These are phyloP conservation scores for Lycodopsis pacificus DNA, from an alignment of 2,797 vertebrate genomes.

Conservation along the genomic window DNA sequence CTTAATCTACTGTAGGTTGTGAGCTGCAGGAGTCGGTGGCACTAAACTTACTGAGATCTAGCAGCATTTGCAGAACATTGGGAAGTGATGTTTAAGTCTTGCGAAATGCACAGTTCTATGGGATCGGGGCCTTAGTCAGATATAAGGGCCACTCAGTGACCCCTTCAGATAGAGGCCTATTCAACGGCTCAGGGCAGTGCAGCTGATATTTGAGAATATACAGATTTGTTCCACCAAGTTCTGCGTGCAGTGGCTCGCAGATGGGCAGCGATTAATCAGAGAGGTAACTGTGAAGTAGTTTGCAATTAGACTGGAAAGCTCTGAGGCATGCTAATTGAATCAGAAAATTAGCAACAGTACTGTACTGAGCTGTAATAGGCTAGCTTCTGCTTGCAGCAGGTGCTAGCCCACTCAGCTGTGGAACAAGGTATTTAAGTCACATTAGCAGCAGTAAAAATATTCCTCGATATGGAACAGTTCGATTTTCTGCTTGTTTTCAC, in stretches of 20 bases:
- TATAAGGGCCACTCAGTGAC: slow-evolving; percentile 13
- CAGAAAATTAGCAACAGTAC: slow-evolving; percentile 99
- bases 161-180: slow-evolving; percentile 74
- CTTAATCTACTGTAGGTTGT: neutral
- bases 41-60: neutral
- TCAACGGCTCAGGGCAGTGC: slow-evolving; percentile 82
- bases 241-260: slow-evolving; percentile 92
- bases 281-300: slow-evolving; percentile 99
- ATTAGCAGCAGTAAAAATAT: slow-evolving; percentile 99
- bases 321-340: slow-evolving; percentile 99
- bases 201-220: slow-evolving; percentile 89
- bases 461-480: slow-evolving; percentile 98
- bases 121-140: slow-evolving; percentile 8
- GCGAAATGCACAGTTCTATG: neutral
- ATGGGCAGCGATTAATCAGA: slow-evolving; percentile 99
- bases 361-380: slow-evolving; percentile 93
- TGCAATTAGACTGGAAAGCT: slow-evolving; percentile 99
- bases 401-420: slow-evolving; percentile 99
- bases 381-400: slow-evolving; percentile 98
- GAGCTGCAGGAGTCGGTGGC: neutral
- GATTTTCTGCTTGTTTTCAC: slow-evolving; percentile 98
- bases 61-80: slow-evolving; percentile 13
- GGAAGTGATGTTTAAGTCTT: slow-evolving; percentile 4
- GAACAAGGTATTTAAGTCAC: slow-evolving; percentile 99
- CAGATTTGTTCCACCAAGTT: slow-evolving; percentile 98